Base-by-base conservation (phyloP, 2,888 invertebrate species). In the Sturmia bella region DNA sequence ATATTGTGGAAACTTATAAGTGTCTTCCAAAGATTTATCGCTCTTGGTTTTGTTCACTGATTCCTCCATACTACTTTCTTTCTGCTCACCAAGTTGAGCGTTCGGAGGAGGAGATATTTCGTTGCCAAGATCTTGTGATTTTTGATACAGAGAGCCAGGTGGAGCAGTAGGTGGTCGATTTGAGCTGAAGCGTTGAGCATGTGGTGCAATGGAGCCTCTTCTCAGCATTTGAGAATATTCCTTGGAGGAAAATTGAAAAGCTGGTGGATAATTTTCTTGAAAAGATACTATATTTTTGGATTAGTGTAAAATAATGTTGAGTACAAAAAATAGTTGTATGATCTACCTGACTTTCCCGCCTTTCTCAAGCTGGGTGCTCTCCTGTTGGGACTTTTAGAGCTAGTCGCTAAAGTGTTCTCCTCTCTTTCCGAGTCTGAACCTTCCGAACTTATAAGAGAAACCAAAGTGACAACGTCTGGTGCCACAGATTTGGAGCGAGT, bases 381-480 rank as follows among this genome's bases (percentile, higher is more conserved):
- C 24, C 85, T 85, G 37, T 85, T 83, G n/a, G 87, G 88, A 83
- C 86, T 86, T 13, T 84, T 86, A 6, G 48, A 43, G 5, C 84
- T 72, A 6, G 85, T 69, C 43, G 83, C 64, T 56, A 82, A 21
- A 5, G 68, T 41, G 54, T 52, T 85, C 2, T 90, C 91, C 75
- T 92, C 92, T 12, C 92, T 92, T 85, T 94, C 94, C 19, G 92
- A 92, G 74, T 94, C 94, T 86, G 94, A 94, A 45, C 93, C 93
- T 17, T 93, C 93, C 0, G 94, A 94, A 86, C 94, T 94, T 3
- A 94, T 91, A 54, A 95, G 89, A 0, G 94, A 94, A 0, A 95
- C 94, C 92, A 94, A 93, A 0, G 95, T 95, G 0, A 94, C 92
- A 41, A 95, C 91, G 86, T 91, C 91, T 6, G 89, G 87, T 0